Evolutionary conservation across 2,113 vertebrate species (phyloP), one percentile per base, ranked within the genome.

Genomic region (Bungarus multicinctus): DNA sequence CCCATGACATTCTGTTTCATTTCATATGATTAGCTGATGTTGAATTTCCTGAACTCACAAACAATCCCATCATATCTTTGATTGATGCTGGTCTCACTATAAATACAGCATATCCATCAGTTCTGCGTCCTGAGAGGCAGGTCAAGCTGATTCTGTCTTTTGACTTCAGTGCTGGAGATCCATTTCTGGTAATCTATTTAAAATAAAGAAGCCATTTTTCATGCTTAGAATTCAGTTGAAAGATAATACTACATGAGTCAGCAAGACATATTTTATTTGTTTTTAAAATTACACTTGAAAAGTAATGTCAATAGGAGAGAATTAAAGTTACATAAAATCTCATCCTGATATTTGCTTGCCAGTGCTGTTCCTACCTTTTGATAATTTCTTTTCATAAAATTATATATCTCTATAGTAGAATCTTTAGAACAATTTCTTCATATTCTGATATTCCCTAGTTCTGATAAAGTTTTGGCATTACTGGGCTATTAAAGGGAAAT

Each of bases 111-210:
- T 98, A 96, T 60, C 95, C 97, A 3, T 93, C 97, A 12, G 85
- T 96, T 27, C 93, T 97, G 54, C 89, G 43, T 53, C 93, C 94
- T 0, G 12, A 92, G 16, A 89, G 95, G 16, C 16, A 93, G 2
- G 50, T 94, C 25, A 95, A 97, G 34, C 93, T 97, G 92, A 96
- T 97, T 47, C 89, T 98, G 20, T 97, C 97, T 8, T 97, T 97
- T 86, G 97, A 97, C 91, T 97, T 96, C 92, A 97, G 96, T 34
- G 81, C 81, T 45, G 95, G 94, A 23, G 95, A 97, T 90, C 96
- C 97, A 69, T 97, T 97, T 43, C 22, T 91, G 97, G 97, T 98
- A 96, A 96, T 52, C 14, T 23, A 57, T 81, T 91, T 55, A 81
- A 45, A 52, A 20, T 34, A 16, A 34, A 8, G 30, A 53, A 60